Evolutionary conservation across 1,140 invertebrate species (phyloP).

Genomic region (Armadillidium nasatum): DNA sequence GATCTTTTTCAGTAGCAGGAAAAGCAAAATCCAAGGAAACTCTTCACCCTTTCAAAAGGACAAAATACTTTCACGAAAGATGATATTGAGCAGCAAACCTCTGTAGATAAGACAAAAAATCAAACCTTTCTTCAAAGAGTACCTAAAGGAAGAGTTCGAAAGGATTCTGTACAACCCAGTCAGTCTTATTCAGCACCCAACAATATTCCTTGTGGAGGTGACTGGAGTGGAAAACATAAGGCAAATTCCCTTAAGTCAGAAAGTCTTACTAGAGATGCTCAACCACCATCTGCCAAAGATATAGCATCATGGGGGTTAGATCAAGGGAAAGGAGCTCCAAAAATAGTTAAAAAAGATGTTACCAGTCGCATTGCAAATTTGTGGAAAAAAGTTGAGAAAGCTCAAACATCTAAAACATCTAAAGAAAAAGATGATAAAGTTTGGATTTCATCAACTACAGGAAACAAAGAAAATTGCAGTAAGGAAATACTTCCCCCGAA

Average conservation of each 20-base stretch:
- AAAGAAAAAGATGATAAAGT: conserved; percentile 60
- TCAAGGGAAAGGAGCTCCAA: conserved; percentile 47
- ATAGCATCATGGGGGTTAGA: conserved; percentile 48
- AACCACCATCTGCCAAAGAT: conserved; percentile 37
- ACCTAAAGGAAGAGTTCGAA: conserved; percentile 42
- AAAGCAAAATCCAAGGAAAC: conserved; percentile 36
- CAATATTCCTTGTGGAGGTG: conserved; percentile 18
- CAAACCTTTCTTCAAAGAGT: conserved; percentile 41
- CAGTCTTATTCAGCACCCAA: conserved; percentile 27
- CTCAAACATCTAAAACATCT: conserved; percentile 54
- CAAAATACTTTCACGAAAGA: conserved; percentile 87
- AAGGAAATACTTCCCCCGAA: conserved; percentile 35
- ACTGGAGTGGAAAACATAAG: not conserved
- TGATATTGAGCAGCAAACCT: conserved; percentile 51
- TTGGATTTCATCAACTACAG: conserved; percentile 56
- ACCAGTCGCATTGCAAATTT: conserved; percentile 81
- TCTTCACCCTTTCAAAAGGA: conserved; percentile 56
- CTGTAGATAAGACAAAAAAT: conserved; percentile 40
- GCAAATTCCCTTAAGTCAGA: conserved; percentile 30
- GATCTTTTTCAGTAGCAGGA: conserved; percentile 28
- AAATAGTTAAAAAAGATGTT: conserved; percentile 59
- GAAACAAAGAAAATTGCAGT: conserved; percentile 26
- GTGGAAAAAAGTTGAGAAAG: conserved; percentile 79
- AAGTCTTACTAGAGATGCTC: conserved; percentile 43
- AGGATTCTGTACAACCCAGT: conserved; percentile 40